Base-by-base conservation (phyloP, 2,113 vertebrate genomes). In the Rhinopomastus cyanomelas region DNA sequence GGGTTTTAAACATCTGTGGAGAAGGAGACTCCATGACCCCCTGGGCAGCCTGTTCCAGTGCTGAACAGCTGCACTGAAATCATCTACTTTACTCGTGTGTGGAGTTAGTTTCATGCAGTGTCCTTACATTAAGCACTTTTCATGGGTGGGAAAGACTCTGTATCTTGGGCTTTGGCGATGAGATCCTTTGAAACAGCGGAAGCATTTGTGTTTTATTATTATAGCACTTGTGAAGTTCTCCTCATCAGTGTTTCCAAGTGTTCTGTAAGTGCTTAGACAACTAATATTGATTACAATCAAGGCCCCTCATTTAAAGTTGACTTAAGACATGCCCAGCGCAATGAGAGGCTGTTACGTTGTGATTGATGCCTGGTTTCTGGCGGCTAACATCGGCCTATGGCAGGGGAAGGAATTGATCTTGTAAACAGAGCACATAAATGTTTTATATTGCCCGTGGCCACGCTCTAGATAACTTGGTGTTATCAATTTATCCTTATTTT, bases 401-500 rank as follows among this genome's bases (percentile, higher is more conserved):
- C 68, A 82, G 25, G 90, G 93, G 68, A 78, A 95, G 69, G 93
- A 87, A 84, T 52, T 92, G 80, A 91, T 85, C 77, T 82, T 89
- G 66, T 78, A 94, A 94, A 93, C 53, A 81, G 64, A 89, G 65
- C 64, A 74, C 66, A 75, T 68, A 94, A 89, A 82, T 44, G 5
- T 15, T 85, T 88, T 90, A 68, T 69, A 44, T 75, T 56, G 82
- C 84, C 85, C 56, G 30, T 48, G 76, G 48, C 51, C 85, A 62
- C 17, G 16, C 76, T 78, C 57, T 87, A 85, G 92, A 62, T 85
- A 90, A 87, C 27, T 87, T 44, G 20, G 52, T 75, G 21, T 72
- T 85, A 61, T 92, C 90, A 80, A 88, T 87, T 95, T 96, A 89
- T 89, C 81, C 60, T 64, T 59, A 25, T 46, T 93, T 92, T 80